These are phyloP conservation scores for Danio kyathit DNA, from an alignment of 2,797 vertebrate genomes.

Conservation along the genomic window DNA sequence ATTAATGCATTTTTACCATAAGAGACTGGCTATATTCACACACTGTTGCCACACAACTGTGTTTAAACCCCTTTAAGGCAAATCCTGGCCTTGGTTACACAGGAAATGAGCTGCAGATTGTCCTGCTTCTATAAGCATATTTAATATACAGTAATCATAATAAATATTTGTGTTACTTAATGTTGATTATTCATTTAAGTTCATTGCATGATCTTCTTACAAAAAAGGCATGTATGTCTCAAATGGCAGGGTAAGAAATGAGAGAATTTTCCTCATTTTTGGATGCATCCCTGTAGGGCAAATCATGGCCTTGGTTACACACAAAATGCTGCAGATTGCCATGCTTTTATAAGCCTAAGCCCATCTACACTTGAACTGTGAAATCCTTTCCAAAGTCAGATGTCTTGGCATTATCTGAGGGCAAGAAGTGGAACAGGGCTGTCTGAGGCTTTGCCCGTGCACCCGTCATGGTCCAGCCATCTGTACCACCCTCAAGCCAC, in stretches of 20 bases:
- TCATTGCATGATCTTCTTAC: neutral
- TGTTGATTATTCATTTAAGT: too few species aligned
- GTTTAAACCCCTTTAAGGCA: too few species aligned
- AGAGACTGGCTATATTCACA: too few species aligned
- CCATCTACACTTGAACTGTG: conserved; percentile 27
- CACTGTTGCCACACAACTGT: too few species aligned
- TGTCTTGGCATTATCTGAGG: conserved; percentile 46
- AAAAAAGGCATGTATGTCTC: neutral
- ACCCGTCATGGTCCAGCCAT: conserved; percentile 55
- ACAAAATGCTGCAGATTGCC: conserved; percentile 14
- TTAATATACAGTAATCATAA: too few species aligned
- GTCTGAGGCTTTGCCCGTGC: conserved; percentile 22
- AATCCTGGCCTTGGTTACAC: too few species aligned
- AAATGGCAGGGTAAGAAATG: neutral
- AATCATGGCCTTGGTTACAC: neutral
- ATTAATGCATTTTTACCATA: too few species aligned
- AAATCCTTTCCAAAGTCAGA: conserved; percentile 45
- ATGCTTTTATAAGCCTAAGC: conserved; percentile 32
- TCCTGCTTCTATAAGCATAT: too few species aligned
- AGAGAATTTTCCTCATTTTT: neutral
- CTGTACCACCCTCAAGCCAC: conserved; percentile 57
- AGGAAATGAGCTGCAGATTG: too few species aligned
- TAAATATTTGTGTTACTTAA: too few species aligned
- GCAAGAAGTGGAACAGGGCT: conserved; percentile 54
- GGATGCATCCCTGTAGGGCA: neutral